Percentiles rank a stretch among this genome's conserved stretches.
phyloP scores from a whole-genome alignment of 2,888 invertebrate species.

The Drosophila prolongata region DNA sequence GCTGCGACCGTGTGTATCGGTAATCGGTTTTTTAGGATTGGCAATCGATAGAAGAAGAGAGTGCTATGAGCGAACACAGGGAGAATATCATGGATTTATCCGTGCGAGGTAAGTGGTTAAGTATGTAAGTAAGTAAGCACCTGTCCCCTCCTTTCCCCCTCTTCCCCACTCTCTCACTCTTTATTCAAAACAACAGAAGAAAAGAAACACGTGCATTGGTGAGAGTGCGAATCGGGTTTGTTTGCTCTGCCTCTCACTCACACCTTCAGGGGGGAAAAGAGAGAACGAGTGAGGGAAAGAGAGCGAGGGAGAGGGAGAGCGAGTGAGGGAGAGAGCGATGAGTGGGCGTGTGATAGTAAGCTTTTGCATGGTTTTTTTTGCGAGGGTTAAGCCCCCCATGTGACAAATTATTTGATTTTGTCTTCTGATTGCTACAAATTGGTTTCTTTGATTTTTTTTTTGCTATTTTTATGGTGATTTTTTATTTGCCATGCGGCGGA shows the following conservation, averaged over 20 bases:
- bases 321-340: constrained; percentile 9
- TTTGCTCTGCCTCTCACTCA: constrained; percentile 59
- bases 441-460: constrained; percentile 30
- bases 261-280: constrained; percentile 18
- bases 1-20: constrained; percentile 17
- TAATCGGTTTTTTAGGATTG: constrained; percentile 18
- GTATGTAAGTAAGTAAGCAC: not conserved
- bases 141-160: constrained; percentile 1
- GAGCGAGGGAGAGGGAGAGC: constrained; percentile 12
- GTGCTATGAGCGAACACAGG: constrained; percentile 31
- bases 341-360: constrained; percentile 25
- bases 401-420: constrained; percentile 73
- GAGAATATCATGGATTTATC: constrained; percentile 81
- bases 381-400: constrained; percentile 59
- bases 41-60: constrained; percentile 19
- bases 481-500: constrained; percentile 22
- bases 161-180: constrained; percentile 37
- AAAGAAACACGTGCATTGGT: constrained; percentile 45
- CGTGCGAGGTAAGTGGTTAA: constrained; percentile 76
- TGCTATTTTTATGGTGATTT: constrained; percentile 10
- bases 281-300: not conserved
- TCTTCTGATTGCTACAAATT: constrained; percentile 57
- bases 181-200: constrained; percentile 13
- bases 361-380: constrained; percentile 15
- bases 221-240: constrained; percentile 53